Base-by-base conservation (phyloP, 2,797 vertebrate species). In the Protosalanx chinensis region DNA sequence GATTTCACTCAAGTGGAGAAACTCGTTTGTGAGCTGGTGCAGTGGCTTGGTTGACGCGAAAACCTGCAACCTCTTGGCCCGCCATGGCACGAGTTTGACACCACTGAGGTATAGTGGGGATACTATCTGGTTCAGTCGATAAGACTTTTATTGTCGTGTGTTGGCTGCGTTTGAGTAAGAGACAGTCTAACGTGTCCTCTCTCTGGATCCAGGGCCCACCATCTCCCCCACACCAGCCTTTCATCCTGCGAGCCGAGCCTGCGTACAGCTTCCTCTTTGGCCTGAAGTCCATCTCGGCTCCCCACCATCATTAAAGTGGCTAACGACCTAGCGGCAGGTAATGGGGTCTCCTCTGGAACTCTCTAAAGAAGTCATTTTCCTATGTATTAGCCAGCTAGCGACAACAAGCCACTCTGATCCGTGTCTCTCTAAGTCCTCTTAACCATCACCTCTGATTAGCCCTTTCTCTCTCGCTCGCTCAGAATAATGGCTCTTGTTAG, bases 291-390 rank as follows among this genome's bases (percentile, higher is more conserved):
- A 37, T n/a, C 41, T 41, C n/a, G 68, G 51, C 65, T 57, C 49
- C 10, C 16, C 16, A 59, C 49, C 56, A 58, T 72, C 70, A 63
- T 79, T 77, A 77, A 65, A n/a, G 33, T 7, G 20, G 12, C 30
- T 80, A 81, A 84, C 66, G 71, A 74, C 72, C 72, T 16, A 49
- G 69, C 51, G 62, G 67, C 72, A 62, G 67, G 70, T 66, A 77
- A 73, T 72, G 60, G 68, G 62, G 58, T 68, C 79, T 73, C 69
- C 66, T 79, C 46, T 37, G 46, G n/a, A 56, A 37, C 33, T 18
- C 49, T 62, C 57, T 53, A 29, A 69, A 60, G 53, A 49, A 78
- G 51, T 67, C 15, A 7, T 46, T 70, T 73, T 70, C 71, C 46
- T 61, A 6, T 30, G 30, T 41, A 49, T 10, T 18, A 35, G 30